These are phyloP conservation scores for Chiloscyllium plagiosum DNA, from an alignment of 2,113 vertebrate species.

Conservation along the genomic window DNA sequence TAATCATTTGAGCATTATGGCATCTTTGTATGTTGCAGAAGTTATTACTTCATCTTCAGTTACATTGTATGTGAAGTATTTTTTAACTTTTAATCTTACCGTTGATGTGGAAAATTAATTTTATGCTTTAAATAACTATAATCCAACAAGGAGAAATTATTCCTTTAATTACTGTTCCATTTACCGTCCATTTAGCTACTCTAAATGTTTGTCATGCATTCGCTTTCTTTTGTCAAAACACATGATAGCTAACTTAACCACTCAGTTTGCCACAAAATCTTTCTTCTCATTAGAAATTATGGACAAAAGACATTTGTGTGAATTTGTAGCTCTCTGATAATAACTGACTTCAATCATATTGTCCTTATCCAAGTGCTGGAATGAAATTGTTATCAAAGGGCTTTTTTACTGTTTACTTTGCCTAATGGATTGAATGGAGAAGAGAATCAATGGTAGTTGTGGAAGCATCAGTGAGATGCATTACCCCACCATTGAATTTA, in stretches of 20 bases:
- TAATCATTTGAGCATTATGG: conserved; percentile 67
- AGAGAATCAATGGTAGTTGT: not conserved
- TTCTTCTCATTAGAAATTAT: not conserved
- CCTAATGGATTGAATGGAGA: not conserved
- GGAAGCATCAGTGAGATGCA: not conserved
- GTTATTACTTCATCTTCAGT: not conserved
- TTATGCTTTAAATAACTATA: not conserved
- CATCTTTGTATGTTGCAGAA: not conserved
- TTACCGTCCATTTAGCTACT: not conserved
- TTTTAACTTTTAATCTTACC: not conserved
- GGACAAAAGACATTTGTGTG: not conserved
- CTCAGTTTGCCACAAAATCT: not conserved
- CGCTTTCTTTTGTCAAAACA: not conserved
- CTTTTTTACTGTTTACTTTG: not conserved
- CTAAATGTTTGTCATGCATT: not conserved
- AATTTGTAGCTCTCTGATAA: not conserved
- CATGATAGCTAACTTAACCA: not conserved
- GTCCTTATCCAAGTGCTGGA: not conserved
- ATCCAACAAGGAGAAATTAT: not conserved
- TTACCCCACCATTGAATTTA: not conserved
- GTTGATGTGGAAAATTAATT: not conserved
- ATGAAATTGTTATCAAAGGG: not conserved
- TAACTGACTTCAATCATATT: not conserved
- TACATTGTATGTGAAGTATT: not conserved
- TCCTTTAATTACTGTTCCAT: not conserved